Evolutionary conservation across 1,140 invertebrate species (phyloP).

Genomic region (Sycophila sp.): DNA sequence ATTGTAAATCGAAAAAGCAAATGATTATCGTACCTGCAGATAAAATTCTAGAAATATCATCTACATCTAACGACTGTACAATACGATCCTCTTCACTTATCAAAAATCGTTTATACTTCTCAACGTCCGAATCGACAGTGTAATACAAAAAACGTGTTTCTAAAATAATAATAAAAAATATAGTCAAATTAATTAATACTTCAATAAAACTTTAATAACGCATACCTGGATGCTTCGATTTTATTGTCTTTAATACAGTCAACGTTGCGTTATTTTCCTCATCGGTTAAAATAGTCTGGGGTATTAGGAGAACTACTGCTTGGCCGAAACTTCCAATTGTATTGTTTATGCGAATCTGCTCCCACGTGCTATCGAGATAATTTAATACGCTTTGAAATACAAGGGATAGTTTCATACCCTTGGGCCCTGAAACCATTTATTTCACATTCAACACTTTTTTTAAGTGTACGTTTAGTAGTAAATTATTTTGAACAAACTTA

Average conservation of each 20-base stretch:
- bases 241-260: slow-evolving; percentile 42
- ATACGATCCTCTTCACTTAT: slow-evolving; percentile 47
- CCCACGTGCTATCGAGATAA: slow-evolving; percentile 48
- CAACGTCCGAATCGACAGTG: slow-evolving; percentile 36
- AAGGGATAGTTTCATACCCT: slow-evolving; percentile 39
- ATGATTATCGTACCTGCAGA: slow-evolving; percentile 38
- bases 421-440: slow-evolving; percentile 43
- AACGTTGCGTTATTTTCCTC: slow-evolving; percentile 35
- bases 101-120: slow-evolving; percentile 44
- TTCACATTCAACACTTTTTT: neutral
- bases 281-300: slow-evolving; percentile 31
- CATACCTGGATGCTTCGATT: slow-evolving; percentile 48
- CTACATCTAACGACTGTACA: slow-evolving; percentile 41
- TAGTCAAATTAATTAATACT: neutral
- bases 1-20: neutral
- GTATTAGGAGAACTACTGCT: slow-evolving; percentile 48
- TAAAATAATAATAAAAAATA: slow-evolving; percentile 33
- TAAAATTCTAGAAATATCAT: slow-evolving; percentile 41
- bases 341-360: slow-evolving; percentile 33
- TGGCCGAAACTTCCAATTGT: slow-evolving; percentile 49
- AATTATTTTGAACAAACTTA: slow-evolving; percentile 37
- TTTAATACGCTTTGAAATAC: slow-evolving; percentile 37
- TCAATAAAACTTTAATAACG: slow-evolving; percentile 20
- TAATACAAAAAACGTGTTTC: slow-evolving; percentile 54
- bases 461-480: neutral